Evolutionary conservation across 1,140 invertebrate species (phyloP).

Genomic region (Zaprionus inermis): DNA sequence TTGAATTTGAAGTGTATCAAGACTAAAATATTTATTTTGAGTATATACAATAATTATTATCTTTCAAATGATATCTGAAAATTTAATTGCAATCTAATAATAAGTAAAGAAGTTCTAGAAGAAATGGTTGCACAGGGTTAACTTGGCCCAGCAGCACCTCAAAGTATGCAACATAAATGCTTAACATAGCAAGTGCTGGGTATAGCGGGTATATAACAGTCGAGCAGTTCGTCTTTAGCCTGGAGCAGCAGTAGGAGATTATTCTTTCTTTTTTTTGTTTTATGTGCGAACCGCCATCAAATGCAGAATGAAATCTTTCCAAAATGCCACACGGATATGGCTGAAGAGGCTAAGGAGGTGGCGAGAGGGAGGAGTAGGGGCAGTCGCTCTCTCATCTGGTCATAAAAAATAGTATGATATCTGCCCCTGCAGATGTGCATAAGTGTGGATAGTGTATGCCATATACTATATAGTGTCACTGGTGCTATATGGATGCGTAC

Average conservation of each 20-base stretch:
- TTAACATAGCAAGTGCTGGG: too few species aligned
- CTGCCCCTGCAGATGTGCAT: conserved; percentile 19
- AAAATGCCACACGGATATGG: conserved; percentile 23
- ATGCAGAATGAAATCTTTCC: conserved; percentile 51
- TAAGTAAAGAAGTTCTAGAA: too few species aligned
- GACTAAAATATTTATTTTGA: too few species aligned
- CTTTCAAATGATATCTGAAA: not conserved
- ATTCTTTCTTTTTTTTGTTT: conserved; percentile 57
- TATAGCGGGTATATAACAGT: too few species aligned
- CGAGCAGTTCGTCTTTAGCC: too few species aligned
- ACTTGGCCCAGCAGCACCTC: too few species aligned
- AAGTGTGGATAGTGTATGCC: conserved; percentile 7
- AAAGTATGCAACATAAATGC: too few species aligned
- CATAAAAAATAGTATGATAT: conserved; percentile 70
- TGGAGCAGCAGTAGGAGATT: not conserved
- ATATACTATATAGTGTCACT: conserved; percentile 37
- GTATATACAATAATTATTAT: too few species aligned
- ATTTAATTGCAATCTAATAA: too few species aligned
- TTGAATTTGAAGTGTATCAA: too few species aligned
- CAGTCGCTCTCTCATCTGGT: conserved; percentile 45
- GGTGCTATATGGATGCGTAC: conserved; percentile 33
- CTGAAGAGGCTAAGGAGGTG: not conserved
- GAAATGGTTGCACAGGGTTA: too few species aligned
- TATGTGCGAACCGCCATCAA: conserved; percentile 73
- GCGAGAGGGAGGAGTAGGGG: not conserved